Evolutionary conservation across 2,113 vertebrate genomes (phyloP), one percentile per base, ranked within the genome.

Genomic region (Coryphaenoides rupestris): DNA sequence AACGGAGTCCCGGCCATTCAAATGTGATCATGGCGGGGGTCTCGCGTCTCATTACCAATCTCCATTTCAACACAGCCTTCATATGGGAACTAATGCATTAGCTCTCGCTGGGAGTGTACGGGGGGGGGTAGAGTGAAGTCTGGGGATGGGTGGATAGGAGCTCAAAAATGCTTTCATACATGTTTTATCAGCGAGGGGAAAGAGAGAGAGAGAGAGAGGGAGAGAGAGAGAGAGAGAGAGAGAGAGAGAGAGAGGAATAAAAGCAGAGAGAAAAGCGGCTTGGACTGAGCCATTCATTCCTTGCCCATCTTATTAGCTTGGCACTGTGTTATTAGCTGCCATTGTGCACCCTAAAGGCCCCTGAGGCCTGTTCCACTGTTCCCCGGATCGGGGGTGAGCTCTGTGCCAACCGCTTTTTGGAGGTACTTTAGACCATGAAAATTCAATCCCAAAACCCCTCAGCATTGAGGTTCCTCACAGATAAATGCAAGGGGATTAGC

Each of bases 71-170:
- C 88, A 87, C 80, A 84, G 79, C 72, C 68, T 73, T 86, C 78
- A 85, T 84, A 85, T 87, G 84, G 84, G 82, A 89, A 86, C 83
- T 85, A 86, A 89, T 89, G 85, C 86, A 88, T 87, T 85, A 82
- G 77, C 66, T 64, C 76, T 80, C 63, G 17, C 76, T 52, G 71
- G 74, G 74, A 76, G 65, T 7, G 33, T 1, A 12, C 9, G 33
- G 33, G 7, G 33, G 9, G 33, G 13, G 33, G 33, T 7, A 12
- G 33, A 40, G 33, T 40, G 62, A 78, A 81, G 75, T 80, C 84
- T 72, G 68, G 79, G 80, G 81, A 87, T 67, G 69, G 60, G 57
- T 78, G 58, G 68, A 83, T 62, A 70, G 81, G 64, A 28, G 73
- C 77, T 82, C 73, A 74, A 73, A 84, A 82, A 75, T 55, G 70